These are phyloP conservation scores for Chloroceryle inda DNA, from an alignment of 2,797 vertebrate species.

Conservation along the genomic window DNA sequence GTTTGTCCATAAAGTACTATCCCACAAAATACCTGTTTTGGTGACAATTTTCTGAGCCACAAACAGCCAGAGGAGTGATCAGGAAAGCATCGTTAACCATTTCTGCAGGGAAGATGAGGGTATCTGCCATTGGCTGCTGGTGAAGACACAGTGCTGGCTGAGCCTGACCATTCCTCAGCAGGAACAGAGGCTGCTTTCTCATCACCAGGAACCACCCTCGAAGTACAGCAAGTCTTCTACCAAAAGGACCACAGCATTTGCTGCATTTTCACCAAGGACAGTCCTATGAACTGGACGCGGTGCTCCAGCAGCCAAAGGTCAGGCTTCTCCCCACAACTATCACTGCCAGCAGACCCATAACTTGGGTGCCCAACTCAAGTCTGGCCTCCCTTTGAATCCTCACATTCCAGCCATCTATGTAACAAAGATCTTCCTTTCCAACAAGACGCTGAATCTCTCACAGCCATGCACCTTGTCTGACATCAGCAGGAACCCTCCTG, in stretches of 20 bases:
- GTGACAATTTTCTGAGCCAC: neutral
- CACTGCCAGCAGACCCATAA: neutral
- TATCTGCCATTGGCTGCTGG: neutral
- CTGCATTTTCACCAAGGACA: neutral
- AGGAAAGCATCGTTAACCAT: neutral
- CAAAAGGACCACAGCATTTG: neutral
- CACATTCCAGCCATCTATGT: neutral
- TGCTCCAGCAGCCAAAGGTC: neutral
- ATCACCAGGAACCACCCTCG: neutral
- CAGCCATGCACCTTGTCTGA: neutral
- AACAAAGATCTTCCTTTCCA: neutral
- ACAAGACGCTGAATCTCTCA: neutral
- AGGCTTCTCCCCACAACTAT: neutral
- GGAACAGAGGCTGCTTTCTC: neutral
- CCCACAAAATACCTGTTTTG: neutral
- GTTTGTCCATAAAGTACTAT: neutral
- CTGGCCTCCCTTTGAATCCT: neutral
- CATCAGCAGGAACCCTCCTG: neutral
- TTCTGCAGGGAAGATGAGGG: neutral
- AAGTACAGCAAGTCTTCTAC: fast-evolving
- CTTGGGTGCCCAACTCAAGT: neutral
- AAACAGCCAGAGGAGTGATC: neutral
- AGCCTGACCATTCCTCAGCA: neutral
- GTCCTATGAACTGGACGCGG: neutral
- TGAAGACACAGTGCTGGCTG: neutral